Evolutionary conservation across 2,888 invertebrate species (phyloP).

Genomic region (Unio pictorum): DNA sequence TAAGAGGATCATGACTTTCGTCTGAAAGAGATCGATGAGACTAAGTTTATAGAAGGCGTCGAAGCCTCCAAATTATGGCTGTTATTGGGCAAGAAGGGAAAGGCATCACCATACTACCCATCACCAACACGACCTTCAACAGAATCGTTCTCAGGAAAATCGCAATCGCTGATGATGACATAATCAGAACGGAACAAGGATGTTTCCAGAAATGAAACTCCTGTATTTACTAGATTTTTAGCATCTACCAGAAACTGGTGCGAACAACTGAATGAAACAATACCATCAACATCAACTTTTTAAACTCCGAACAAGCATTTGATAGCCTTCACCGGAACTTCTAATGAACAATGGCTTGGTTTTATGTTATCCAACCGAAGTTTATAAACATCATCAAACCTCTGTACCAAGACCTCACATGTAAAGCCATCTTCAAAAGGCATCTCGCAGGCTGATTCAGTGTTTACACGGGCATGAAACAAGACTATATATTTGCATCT

Average conservation of each 20-base stretch:
- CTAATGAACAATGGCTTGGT: neutral
- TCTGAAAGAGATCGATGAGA: too few relatives aligned
- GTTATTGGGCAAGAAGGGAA: neutral
- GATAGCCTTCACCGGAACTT: neutral
- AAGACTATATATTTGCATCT: too few relatives aligned
- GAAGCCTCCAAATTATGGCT: too few relatives aligned
- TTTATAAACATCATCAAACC: neutral
- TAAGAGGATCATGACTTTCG: too few relatives aligned
- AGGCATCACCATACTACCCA: neutral
- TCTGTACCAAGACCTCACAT: neutral
- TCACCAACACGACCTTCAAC: neutral
- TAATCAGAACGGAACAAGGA: neutral
- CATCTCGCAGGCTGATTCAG: neutral
- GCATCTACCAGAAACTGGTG: neutral
- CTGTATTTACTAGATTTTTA: neutral
- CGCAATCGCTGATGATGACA: neutral
- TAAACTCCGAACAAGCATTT: neutral
- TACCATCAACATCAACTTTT: neutral
- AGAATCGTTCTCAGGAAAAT: constrained; percentile 1
- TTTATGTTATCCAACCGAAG: neutral
- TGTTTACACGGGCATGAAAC: too few relatives aligned
- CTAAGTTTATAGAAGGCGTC: too few relatives aligned
- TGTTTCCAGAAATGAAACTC: constrained; percentile 1
- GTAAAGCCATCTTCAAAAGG: neutral
- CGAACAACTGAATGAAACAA: neutral